Percentiles rank a stretch among this genome's conserved stretches.
phyloP scores from a whole-genome alignment of 2,113 vertebrate genomes.

The Uropsilus gracilis region DNA sequence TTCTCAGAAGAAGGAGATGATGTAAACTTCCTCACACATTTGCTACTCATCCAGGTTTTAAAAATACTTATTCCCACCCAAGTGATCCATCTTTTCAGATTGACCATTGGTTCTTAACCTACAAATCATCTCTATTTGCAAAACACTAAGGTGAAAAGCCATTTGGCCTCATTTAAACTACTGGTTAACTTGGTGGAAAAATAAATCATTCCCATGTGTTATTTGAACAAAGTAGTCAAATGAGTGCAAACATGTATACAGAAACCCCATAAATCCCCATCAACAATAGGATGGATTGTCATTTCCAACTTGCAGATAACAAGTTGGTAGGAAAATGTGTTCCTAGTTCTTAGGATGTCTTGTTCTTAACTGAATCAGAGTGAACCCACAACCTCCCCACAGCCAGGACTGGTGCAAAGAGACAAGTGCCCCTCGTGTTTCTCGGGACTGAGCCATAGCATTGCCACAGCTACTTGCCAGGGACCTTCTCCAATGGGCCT shows the following conservation, averaged over 20 bases:
- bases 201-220: not conserved
- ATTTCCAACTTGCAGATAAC: not conserved
- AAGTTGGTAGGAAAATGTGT: not conserved
- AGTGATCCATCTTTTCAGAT: not conserved
- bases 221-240: not conserved
- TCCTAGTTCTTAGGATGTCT: not conserved
- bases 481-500: not conserved
- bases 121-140: not conserved
- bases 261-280: not conserved
- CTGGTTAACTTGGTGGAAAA: not conserved
- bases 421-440: accelerated
- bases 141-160: not conserved
- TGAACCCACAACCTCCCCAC: not conserved
- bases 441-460: accelerated
- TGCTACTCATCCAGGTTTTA: not conserved
- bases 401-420: not conserved
- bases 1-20: not conserved
- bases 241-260: not conserved
- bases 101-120: not conserved
- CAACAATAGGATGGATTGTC: not conserved
- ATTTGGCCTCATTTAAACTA: not conserved
- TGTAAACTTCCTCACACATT: not conserved
- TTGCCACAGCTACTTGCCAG: no score
- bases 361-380: not conserved
- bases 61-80: not conserved